Conservation (phyloP, 2,797 vertebrate species). For the Nasua narica region DNA sequence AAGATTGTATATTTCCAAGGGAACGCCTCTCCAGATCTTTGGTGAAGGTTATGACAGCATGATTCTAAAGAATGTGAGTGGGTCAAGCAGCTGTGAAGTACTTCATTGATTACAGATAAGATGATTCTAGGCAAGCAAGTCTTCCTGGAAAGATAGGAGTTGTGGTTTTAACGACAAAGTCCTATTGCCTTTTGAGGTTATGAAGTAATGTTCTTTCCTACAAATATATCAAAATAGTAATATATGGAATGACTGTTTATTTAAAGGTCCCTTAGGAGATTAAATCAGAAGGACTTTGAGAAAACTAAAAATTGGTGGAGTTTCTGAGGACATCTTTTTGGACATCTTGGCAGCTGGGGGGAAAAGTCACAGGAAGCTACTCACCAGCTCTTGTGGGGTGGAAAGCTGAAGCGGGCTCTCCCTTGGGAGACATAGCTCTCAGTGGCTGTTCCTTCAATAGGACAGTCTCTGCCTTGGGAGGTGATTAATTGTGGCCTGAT, state of each 20-base stretch:
- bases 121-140: not conserved
- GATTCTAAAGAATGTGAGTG: not conserved
- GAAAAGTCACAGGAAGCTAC: not conserved
- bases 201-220: not conserved
- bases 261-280: not conserved
- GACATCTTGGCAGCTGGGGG: not conserved
- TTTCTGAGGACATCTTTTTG: not conserved
- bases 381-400: slow-evolving; percentile 11
- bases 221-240: not conserved
- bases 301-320: not conserved
- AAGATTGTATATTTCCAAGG: not conserved
- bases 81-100: not conserved
- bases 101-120: not conserved
- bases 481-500: not conserved
- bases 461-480: slow-evolving; percentile 2
- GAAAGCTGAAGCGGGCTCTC: not conserved
- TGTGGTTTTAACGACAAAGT: not conserved
- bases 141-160: not conserved
- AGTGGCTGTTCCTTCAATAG: not conserved
- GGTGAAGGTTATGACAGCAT: not conserved
- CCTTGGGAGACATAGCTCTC: not conserved
- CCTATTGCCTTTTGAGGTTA: not conserved
- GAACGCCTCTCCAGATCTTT: not conserved
- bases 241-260: not conserved
- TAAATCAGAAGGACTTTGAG: not conserved